Evolutionary conservation across 1,140 invertebrate species (phyloP).

Genomic region (Drosophila takahashii): DNA sequence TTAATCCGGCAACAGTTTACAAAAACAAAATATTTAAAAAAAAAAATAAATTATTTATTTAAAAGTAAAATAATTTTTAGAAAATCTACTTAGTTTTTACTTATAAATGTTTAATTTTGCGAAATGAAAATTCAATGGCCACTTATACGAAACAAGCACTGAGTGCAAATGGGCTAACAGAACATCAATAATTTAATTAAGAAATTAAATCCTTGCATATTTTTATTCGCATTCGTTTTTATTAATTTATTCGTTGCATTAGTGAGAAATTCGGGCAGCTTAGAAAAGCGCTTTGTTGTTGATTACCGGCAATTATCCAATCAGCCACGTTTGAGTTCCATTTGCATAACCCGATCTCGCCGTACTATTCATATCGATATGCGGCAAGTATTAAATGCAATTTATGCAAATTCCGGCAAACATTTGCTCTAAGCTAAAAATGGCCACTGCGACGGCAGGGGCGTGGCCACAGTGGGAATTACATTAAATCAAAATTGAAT

Average conservation of each 20-base stretch:
- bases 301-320: conserved; percentile 53
- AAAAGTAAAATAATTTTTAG: too few species aligned
- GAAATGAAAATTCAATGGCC: too few species aligned
- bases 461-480: conserved; percentile 24
- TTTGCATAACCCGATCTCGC: conserved; percentile 29
- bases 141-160: not conserved
- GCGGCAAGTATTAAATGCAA: conserved; percentile 51
- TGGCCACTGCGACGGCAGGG: conserved; percentile 12
- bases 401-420: conserved; percentile 60
- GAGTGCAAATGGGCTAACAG: not conserved
- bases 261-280: not conserved
- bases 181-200: not conserved
- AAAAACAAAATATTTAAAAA: too few species aligned
- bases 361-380: conserved; percentile 41
- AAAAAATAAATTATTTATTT: too few species aligned
- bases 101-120: too few species aligned
- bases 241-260: conserved; percentile 12
- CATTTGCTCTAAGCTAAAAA: conserved; percentile 50
- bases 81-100: too few species aligned
- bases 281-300: conserved; percentile 33
- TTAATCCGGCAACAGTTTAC: too few species aligned
- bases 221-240: not conserved
- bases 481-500: conserved; percentile 74
- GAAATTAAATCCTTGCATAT: not conserved
- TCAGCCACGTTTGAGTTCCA: conserved; percentile 32